These are phyloP conservation scores for Sebastiscus albofasciatus DNA, from an alignment of 2,797 vertebrate genomes.

Conservation along the genomic window DNA sequence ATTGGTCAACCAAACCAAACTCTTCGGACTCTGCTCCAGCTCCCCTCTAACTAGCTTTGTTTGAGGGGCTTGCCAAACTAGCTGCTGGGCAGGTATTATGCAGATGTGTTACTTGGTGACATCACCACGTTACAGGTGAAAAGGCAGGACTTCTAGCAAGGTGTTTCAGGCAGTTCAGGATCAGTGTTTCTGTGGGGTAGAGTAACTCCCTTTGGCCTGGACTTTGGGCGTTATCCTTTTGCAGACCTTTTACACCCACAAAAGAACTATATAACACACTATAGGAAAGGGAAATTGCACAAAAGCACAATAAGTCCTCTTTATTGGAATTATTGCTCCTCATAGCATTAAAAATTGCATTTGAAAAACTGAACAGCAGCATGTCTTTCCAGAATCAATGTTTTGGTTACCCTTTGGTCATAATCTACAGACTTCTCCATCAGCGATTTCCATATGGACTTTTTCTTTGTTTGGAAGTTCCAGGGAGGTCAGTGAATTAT, in stretches of 20 bases:
- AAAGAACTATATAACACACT: background rate
- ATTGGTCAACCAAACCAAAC: background rate
- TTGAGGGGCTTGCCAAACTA: background rate
- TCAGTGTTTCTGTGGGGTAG: background rate
- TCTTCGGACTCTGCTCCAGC: too few species aligned
- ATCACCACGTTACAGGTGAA: background rate
- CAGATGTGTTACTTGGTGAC: background rate
- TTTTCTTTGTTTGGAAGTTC: background rate
- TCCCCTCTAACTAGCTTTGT: background rate
- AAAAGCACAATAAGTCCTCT: background rate
- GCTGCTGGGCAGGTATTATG: background rate
- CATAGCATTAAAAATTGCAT: background rate
- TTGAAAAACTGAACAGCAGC: background rate
- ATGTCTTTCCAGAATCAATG: constrained; percentile 2
- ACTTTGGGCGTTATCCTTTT: background rate
- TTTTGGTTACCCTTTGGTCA: background rate
- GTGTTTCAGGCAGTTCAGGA: background rate
- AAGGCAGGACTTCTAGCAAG: too few species aligned
- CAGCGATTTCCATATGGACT: background rate
- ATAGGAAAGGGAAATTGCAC: background rate
- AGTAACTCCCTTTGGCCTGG: background rate
- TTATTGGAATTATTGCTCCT: background rate
- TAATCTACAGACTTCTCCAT: background rate
- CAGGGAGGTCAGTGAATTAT: background rate
- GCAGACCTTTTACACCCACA: background rate